Evolutionary conservation across 2,888 invertebrate species (phyloP), one percentile per base, ranked within the genome.

Genomic region (Rhodophaea formosa): DNA sequence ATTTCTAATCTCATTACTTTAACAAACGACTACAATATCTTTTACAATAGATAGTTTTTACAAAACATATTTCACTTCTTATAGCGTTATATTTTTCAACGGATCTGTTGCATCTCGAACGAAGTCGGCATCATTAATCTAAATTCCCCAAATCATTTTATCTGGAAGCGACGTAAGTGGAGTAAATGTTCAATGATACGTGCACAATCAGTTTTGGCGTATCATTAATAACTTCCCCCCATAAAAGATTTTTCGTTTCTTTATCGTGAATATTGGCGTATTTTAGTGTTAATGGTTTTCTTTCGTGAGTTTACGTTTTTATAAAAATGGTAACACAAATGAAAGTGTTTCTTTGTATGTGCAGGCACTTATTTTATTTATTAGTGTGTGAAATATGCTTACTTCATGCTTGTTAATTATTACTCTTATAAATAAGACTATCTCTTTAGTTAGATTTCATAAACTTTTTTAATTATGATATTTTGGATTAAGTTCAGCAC

Each of bases 101-200:
- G 35, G 17, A 39, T 51, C 51, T 51, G 51, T 51, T 51, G 35
- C 51, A 16, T 51, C 51, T 51, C 17, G 16, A 35, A 53, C 43
- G 23, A 53, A 43, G 14, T 53, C 14, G 35, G 35, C 15, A 77
- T 80, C 85, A 85, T 87, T 80, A 81, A 86, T 87, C 82, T 80
- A 72, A 77, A 77, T 79, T 72, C 68, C 58, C 71, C 69, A 61
- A 74, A 63, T 76, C 75, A 59, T 49, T 56, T 74, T 63, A 66
- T 59, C 58, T 58, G 59, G 58, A 61, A 61, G 56, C 71, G 77
- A 77, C 80, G 69, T 67, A 80, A 80, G 82, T 81, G 77, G 75
- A 72, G 72, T 73, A 73, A 74, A 63, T 67, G 68, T 70, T 65
- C 66, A 69, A 68, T 70, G 68, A 72, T 64, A 65, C 64, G 65